Base-by-base conservation (phyloP, 1,140 invertebrate genomes). In the Sinonovacula constricta region DNA sequence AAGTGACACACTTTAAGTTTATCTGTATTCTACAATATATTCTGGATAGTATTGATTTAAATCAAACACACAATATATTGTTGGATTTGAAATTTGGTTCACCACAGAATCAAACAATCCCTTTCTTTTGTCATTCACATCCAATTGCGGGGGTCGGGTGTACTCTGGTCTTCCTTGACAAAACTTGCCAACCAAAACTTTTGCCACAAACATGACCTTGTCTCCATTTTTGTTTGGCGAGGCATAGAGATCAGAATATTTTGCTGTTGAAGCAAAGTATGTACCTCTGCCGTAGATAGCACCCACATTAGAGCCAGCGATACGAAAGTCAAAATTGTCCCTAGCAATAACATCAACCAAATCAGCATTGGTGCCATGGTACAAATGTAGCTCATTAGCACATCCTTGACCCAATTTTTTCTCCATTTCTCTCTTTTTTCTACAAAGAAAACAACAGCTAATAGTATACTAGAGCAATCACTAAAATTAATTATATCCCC, bases 11-110 rank as follows among this genome's bases (percentile, higher is more conserved):
- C n/a, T n/a, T n/a, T n/a, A n/a, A n/a, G n/a, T n/a, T n/a, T n/a
- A n/a, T n/a, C n/a, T n/a, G 34, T 88, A 88, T 53, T 83, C 67
- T 14, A 88, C 80, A 22, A 86, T 26, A 49, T 86, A 87, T 70
- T 87, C 86, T 12, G 85, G 85, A 60, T 88, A 88, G 60, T 78
- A 81, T 53, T 88, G 86, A 53, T 80, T 80, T 26, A 80, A 81
- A 45, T 84, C 72, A 74, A 85, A 87, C 12, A 88, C 77, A 14
- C 86, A 85, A 69, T 81, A 87, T 22, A 88, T 75, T 3, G 70
- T 70, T 0, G 86, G 86, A 57, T 70, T 28, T 2, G 56, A 49
- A 0, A 76, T 18, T 68, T 85, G 57, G 67, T 88, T 83, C 12
- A 86, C 83, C 39, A 79, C 81, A 15, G 83, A 72, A 63, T 88